phyloP scores from a whole-genome alignment of 2,113 vertebrate genomes.

The Ellobius talpinus region DNA sequence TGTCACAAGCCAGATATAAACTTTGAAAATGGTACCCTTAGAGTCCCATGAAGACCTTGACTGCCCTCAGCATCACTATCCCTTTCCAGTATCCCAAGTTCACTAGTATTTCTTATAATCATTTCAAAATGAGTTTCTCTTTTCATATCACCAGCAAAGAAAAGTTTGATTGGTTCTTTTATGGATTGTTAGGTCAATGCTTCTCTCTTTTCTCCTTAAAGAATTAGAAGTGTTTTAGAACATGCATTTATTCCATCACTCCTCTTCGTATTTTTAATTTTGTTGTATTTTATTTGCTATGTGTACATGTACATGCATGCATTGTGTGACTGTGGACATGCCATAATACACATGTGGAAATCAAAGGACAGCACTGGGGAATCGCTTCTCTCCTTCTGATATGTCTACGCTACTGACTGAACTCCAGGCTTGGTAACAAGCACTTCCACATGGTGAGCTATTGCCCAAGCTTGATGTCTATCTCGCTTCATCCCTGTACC shows the following conservation, averaged over 20 bases:
- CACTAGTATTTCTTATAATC: conserved; percentile 79
- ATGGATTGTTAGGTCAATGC: conserved; percentile 44
- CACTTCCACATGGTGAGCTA: no score
- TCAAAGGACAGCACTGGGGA: neutral
- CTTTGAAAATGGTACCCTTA: neutral
- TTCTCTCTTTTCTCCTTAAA: conserved; percentile 67
- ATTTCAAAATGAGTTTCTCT: conserved; percentile 80
- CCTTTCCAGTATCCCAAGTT: conserved; percentile 61
- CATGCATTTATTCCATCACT: conserved; percentile 17
- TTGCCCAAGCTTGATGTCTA: no score
- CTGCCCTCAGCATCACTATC: neutral
- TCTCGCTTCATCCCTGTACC: neutral
- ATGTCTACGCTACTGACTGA: neutral
- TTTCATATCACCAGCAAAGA: conserved; percentile 82
- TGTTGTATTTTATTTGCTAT: neutral
- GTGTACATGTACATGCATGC: no score
- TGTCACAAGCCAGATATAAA: conserved; percentile 64
- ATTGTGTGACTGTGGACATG: neutral
- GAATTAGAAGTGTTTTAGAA: conserved; percentile 68
- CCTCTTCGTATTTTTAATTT: neutral
- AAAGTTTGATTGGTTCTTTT: conserved; percentile 76
- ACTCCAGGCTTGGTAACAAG: neutral
- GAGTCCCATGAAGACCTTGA: conserved; percentile 44
- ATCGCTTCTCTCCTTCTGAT: neutral
- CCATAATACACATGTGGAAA: neutral